Conservation (phyloP, 92 coral and sea anemone species). For the Virgularia gustaviana region DNA sequence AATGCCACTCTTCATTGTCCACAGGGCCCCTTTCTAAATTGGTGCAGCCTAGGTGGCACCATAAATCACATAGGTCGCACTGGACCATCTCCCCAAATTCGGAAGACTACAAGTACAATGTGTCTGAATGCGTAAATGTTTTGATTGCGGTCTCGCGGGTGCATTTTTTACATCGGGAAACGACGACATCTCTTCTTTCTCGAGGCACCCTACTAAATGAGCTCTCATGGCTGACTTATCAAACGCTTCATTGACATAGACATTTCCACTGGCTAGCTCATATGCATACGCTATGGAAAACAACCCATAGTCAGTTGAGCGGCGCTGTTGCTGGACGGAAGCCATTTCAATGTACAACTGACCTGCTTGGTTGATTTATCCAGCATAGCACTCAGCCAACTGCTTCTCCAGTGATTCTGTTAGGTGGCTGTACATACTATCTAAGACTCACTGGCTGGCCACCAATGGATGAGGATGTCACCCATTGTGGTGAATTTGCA, state of each 20-base stretch:
- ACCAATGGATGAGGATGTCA: conserved; percentile 26
- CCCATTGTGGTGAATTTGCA: conserved; percentile 38
- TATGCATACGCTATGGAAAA: conserved; percentile 45
- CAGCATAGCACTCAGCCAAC: conserved; percentile 31
- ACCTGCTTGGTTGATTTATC: conserved; percentile 26
- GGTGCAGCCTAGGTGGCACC: conserved; percentile 4
- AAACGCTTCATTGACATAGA: conserved; percentile 1
- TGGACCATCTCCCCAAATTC: conserved; percentile 32
- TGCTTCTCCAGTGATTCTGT: conserved; percentile 13
- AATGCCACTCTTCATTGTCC: conserved; percentile 19
- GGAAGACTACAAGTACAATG: conserved; percentile 18
- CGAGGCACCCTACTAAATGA: conserved; percentile 21
- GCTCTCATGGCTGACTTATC: conserved; percentile 37
- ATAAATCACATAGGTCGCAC: conserved; percentile 24
- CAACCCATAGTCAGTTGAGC: conserved; percentile 28
- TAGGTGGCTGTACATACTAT: conserved; percentile 29
- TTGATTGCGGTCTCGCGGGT: background rate
- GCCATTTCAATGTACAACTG: conserved; percentile 25
- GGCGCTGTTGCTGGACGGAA: conserved; percentile 18
- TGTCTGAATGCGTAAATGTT: background rate
- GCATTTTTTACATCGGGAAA: conserved; percentile 3
- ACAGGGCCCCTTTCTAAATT: conserved; percentile 6
- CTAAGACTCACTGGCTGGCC: conserved; percentile 42
- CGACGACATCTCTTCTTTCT: conserved; percentile 19
- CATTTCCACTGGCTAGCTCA: conserved; percentile 43